Base-by-base conservation (phyloP, 2,888 invertebrate species). In the Clepsis dumicolana region DNA sequence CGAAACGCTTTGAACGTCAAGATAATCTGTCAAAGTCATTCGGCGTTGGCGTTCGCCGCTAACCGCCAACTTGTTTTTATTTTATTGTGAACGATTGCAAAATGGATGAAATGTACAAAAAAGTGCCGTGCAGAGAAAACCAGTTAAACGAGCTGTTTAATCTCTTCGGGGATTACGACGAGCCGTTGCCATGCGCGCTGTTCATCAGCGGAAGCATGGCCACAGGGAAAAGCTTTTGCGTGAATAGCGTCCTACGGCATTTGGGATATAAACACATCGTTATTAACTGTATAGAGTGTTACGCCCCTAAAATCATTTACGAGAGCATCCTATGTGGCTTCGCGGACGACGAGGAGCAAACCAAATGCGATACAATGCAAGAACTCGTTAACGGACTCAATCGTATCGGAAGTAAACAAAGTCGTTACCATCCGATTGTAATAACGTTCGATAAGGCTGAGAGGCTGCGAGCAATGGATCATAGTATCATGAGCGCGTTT, bases 181-280 rank as follows among this genome's bases (percentile, higher is more conserved):
- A 96, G 82, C 94, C 95, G 21, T 91, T 96, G 80, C 96, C 96
- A 21, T 92, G 95, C 74, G 94, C 95, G 74, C 88, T 98, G 77
- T 97, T 97, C 90, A 78, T 98, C 64, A 96, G 96, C 84, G 98
- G 98, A n/a, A 96, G 96, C 83, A 95, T 97, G 74, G 96, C 97
- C 10, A 97, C 97, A 24, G 98, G 98, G 29, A 98, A 98, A 94
- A 95, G 96, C n/a, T 85, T 96, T 18, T 94, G 97, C 67, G 84
- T 96, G 4, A 94, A 93, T 63, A 90, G 94, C 10, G 87, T 97
- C 12, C 85, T 98, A 3, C 81, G 91, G 44, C 86, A 91, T 77
- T 87, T 95, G 50, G 82, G 94, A 61, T 95, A 95, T 72, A 95
- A 94, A 84, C 91, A 94, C 77, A 95, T 96, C 32, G 82, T 95